phyloP scores from a whole-genome alignment of 1,140 invertebrate genomes.

The Meloidogyne hapla region DNA sequence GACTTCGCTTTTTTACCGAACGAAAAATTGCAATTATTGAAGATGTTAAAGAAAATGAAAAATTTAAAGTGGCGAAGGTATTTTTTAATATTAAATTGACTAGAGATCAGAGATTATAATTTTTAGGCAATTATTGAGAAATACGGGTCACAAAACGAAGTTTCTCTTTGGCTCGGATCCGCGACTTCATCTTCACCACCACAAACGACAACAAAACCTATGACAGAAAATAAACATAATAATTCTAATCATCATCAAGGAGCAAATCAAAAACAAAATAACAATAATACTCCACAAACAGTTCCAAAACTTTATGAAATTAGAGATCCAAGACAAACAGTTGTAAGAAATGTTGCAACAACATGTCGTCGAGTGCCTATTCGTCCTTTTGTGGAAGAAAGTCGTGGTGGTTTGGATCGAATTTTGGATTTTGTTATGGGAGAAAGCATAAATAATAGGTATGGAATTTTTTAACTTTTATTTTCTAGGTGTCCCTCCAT shows the following conservation, averaged over 20 bases:
- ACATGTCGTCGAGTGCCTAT: slow-evolving; percentile 37
- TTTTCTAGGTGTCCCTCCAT: neutral
- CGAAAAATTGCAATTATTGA: slow-evolving; percentile 75
- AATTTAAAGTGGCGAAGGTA: slow-evolving; percentile 90
- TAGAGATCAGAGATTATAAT: slow-evolving; percentile 16
- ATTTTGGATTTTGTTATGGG: slow-evolving; percentile 89
- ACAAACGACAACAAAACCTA: neutral
- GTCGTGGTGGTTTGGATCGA: slow-evolving; percentile 71
- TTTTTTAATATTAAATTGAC: slow-evolving; percentile 82
- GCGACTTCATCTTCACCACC: neutral
- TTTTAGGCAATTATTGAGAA: slow-evolving; percentile 2
- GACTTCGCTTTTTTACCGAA: slow-evolving; percentile 29
- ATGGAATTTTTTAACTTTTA: neutral
- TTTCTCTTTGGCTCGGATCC: neutral
- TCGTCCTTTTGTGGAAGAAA: slow-evolving; percentile 49
- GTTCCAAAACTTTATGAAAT: slow-evolving; percentile 39
- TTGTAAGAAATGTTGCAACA: neutral
- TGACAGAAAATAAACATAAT: slow-evolving; percentile 17
- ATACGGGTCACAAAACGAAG: neutral
- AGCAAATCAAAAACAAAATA: slow-evolving; percentile 14
- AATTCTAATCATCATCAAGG: slow-evolving; percentile 18
- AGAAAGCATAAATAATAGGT: slow-evolving; percentile 89
- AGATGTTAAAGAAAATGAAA: slow-evolving; percentile 93
- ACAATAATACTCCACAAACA: slow-evolving; percentile 8
- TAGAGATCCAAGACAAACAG: neutral